These are phyloP conservation scores for Sorex maritimensis DNA, from an alignment of 2,797 vertebrate genomes.

Conservation along the genomic window DNA sequence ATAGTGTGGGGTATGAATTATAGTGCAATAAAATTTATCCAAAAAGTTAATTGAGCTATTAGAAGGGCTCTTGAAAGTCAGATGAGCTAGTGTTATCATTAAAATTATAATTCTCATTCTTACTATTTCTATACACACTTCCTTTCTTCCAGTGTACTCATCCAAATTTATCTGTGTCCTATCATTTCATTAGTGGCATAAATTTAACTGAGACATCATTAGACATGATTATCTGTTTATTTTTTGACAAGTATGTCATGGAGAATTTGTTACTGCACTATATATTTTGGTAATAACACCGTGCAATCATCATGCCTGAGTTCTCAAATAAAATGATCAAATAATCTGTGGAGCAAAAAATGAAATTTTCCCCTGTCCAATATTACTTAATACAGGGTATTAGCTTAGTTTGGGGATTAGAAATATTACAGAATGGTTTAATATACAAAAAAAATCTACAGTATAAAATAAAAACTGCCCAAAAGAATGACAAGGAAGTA, in stretches of 20 bases:
- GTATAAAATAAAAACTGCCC: not conserved
- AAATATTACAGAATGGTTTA: not conserved
- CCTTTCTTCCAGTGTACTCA: not conserved
- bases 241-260: not conserved
- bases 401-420: not conserved
- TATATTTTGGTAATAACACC: not conserved
- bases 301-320: not conserved
- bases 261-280: not conserved
- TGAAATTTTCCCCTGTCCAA: not conserved
- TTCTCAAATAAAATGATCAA: conserved; percentile 41
- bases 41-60: not conserved
- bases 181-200: conserved; percentile 32
- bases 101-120: too few relatives aligned
- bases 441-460: conserved; percentile 24
- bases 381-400: not conserved
- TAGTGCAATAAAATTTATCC: conserved; percentile 11
- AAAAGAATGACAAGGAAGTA: not conserved
- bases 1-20: not conserved
- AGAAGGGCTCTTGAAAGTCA: not conserved
- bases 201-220: conserved; percentile 30
- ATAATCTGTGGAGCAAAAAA: conserved; percentile 19
- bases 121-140: not conserved
- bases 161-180: not conserved
- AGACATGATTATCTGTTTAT: not conserved
- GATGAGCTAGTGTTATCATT: not conserved